Percentiles rank a stretch among this genome's conserved stretches.
These are phyloP conservation scores for Leptonema lineaticorne DNA, from an alignment of 1,140 invertebrate genomes.

Conservation along the genomic window DNA sequence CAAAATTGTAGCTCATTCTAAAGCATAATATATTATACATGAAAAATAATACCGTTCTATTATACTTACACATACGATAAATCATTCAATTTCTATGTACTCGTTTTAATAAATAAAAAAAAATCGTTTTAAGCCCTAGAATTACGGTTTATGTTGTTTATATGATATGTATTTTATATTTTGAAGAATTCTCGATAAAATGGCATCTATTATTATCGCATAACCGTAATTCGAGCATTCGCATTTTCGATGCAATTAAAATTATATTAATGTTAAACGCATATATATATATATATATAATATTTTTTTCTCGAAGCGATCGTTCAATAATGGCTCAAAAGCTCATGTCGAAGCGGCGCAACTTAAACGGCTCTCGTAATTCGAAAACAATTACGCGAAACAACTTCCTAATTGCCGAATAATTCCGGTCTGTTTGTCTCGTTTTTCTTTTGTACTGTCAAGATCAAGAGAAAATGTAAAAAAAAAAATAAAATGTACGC, in stretches of 20 bases:
- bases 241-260: no score
- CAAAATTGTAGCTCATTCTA: background rate
- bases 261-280: no score
- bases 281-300: no score
- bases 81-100: constrained; percentile 19
- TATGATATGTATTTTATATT: no score
- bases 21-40: constrained; percentile 1
- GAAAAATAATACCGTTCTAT: background rate
- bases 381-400: constrained; percentile 35
- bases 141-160: no score
- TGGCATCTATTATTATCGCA: no score
- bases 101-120: no score
- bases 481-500: background rate
- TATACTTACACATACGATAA: background rate
- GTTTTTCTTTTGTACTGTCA: background rate
- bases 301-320: background rate
- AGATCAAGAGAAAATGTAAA: background rate
- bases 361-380: constrained; percentile 17
- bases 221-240: no score
- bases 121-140: no score
- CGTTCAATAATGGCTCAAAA: background rate
- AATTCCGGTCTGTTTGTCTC: constrained; percentile 11
- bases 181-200: no score
- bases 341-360: background rate
- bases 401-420: constrained; percentile 36